Conservation (phyloP, 2,797 vertebrate species). For the Semotilus atromaculatus region DNA sequence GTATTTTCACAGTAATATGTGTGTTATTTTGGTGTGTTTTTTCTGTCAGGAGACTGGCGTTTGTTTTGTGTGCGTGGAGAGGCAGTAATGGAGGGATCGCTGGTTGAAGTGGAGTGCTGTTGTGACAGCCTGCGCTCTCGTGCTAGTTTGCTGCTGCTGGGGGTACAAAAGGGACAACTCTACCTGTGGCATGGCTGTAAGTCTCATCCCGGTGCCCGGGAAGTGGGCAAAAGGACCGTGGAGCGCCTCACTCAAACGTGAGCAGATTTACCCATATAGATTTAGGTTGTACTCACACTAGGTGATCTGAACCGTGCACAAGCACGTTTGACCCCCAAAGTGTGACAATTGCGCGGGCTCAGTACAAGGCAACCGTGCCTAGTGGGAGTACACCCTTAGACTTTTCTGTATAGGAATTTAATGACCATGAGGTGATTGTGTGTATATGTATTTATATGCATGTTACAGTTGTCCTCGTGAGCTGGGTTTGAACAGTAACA, state of each 20-base stretch:
- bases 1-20: no score
- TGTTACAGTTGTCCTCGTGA: conserved; percentile 74
- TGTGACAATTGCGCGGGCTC: no score
- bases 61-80: conserved; percentile 81
- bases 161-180: conserved; percentile 65
- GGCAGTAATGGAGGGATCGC: conserved; percentile 70
- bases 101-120: conserved; percentile 78
- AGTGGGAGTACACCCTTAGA: not conserved
- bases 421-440: not conserved
- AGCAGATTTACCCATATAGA: conserved; percentile 37
- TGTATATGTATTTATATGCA: not conserved
- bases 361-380: no score
- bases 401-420: not conserved
- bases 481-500: conserved; percentile 72
- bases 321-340: no score
- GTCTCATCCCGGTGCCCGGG: conserved; percentile 66
- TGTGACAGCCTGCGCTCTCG: conserved; percentile 79
- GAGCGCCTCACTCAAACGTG: conserved; percentile 75
- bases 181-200: conserved; percentile 84
- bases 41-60: conserved; percentile 72
- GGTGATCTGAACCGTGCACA: no score
- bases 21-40: conserved; percentile 10
- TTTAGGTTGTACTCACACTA: no score
- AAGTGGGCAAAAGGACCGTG: conserved; percentile 75
- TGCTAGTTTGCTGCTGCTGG: conserved; percentile 75